Conservation (phyloP, 2,888 invertebrate genomes). For the Rhimphoctona megacephalus region DNA sequence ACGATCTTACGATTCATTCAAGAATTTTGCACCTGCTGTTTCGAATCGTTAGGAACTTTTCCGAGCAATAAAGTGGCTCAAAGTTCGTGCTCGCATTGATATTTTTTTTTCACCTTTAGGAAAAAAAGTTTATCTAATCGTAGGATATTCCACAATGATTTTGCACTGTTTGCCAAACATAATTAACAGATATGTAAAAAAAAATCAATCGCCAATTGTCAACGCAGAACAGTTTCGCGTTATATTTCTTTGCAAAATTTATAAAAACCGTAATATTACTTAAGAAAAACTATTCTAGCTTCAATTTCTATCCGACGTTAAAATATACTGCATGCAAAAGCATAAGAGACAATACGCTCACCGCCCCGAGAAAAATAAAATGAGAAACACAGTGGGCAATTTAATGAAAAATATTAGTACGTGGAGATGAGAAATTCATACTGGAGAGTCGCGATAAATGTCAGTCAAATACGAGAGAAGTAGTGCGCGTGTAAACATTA, state of each 20-base stretch:
- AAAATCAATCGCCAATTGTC: too few relatives aligned
- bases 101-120: background rate
- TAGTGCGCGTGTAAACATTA: slow-evolving; percentile 5
- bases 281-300: too few relatives aligned
- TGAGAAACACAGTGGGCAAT: background rate
- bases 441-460: slow-evolving; percentile 36
- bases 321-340: too few relatives aligned
- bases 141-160: too few relatives aligned
- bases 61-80: background rate
- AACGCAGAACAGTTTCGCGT: too few relatives aligned
- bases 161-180: too few relatives aligned
- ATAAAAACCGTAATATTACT: too few relatives aligned
- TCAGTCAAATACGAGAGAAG: slow-evolving; percentile 43
- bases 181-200: too few relatives aligned
- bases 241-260: too few relatives aligned
- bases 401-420: background rate
- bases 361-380: background rate
- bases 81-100: background rate
- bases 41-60: background rate
- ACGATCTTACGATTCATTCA: slow-evolving; percentile 31
- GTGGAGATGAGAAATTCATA: slow-evolving; percentile 21
- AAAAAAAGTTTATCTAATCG: background rate
- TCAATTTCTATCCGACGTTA: background rate
- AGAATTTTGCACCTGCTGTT: slow-evolving; percentile 14
- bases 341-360: background rate